Base-by-base conservation (phyloP, 2,888 invertebrate species). In the Pachymerium ferrugineum region DNA sequence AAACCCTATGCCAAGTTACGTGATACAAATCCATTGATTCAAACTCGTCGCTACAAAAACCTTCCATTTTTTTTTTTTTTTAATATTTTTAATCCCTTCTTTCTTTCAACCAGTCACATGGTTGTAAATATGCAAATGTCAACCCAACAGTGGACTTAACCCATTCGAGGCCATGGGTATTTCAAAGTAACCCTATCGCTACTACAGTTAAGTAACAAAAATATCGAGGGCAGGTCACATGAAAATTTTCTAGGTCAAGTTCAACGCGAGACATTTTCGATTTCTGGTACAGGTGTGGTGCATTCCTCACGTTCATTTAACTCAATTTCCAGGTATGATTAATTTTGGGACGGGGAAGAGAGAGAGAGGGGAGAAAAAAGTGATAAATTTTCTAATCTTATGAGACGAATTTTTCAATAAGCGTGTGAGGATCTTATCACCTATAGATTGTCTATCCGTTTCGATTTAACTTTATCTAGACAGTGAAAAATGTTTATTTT, bases 281-380 rank as follows among this genome's bases (percentile, higher is more conserved):
- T 47, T 47, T 47, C 47, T 47, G 47, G 47, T 47, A 47, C 47
- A 47, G 47, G 47, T 47, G 47, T 47, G 47, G 47, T 47, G 47
- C 47, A 47, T 47, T 47, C 47, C 22, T 47, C 16, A 19, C 19
- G 47, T 16, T 47, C 47, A 10, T 47, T 47, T 19, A 47, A 8
- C 19, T n/a, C 47, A 8, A 22, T 47, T 47, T 47, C 38, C 38
- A 38, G 38, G 38, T 38, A 38, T n/a, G 38, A 12, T n/a, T n/a
- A n/a, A n/a, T n/a, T n/a, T n/a, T n/a, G n/a, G n/a, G n/a, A n/a
- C n/a, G n/a, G n/a, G n/a, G n/a, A n/a, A n/a, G n/a, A n/a, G n/a
- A n/a, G n/a, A n/a, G n/a, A n/a, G n/a, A n/a, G n/a, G n/a, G n/a
- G n/a, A n/a, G n/a, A n/a, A n/a, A n/a, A n/a, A n/a, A n/a, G n/a